Percentiles rank a stretch among this genome's conserved stretches.
Conservation (phyloP, 2,888 invertebrate genomes). For the Sisyra nigra region DNA sequence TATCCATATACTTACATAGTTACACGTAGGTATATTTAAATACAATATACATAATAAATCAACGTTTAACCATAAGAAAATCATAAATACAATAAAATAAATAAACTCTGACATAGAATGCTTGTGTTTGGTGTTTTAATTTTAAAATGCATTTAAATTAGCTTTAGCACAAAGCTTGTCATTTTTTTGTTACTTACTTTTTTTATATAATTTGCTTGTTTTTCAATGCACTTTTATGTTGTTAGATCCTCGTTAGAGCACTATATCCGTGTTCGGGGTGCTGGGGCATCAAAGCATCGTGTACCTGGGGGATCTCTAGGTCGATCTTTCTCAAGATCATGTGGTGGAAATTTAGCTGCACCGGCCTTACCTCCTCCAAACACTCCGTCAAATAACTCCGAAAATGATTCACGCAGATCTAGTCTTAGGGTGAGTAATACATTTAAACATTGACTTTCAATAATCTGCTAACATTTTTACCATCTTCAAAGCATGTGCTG, state of each 20-base stretch:
- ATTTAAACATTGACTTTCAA: too few species aligned
- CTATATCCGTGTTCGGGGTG: conserved; percentile 38
- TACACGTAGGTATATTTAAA: too few species aligned
- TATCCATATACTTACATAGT: too few species aligned
- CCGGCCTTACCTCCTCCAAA: conserved; percentile 18
- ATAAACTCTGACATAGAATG: conserved; percentile 5
- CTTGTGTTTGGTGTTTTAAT: conserved; percentile 2
- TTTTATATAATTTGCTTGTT: conserved; percentile 1
- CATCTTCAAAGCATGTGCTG: too few species aligned
- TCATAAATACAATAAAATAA: too few species aligned
- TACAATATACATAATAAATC: too few species aligned
- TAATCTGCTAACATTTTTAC: too few species aligned
- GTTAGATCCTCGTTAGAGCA: conserved; percentile 33
- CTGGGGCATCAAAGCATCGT: conserved; percentile 40
- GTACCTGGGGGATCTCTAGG: conserved; percentile 48
- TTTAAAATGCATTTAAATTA: not conserved
- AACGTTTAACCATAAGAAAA: too few species aligned
- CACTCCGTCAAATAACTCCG: conserved; percentile 20
- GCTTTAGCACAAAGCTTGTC: conserved; percentile 3
- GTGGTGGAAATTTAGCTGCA: conserved; percentile 34
- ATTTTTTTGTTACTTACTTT: conserved; percentile 20
- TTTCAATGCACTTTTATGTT: conserved; percentile 21
- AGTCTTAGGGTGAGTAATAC: conserved; percentile 36
- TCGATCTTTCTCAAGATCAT: conserved; percentile 45
- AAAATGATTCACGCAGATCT: conserved; percentile 34